Evolutionary conservation across 2,797 vertebrate genomes (phyloP), one percentile per base, ranked within the genome.

Genomic region (Tenualosa thibaudeaui): DNA sequence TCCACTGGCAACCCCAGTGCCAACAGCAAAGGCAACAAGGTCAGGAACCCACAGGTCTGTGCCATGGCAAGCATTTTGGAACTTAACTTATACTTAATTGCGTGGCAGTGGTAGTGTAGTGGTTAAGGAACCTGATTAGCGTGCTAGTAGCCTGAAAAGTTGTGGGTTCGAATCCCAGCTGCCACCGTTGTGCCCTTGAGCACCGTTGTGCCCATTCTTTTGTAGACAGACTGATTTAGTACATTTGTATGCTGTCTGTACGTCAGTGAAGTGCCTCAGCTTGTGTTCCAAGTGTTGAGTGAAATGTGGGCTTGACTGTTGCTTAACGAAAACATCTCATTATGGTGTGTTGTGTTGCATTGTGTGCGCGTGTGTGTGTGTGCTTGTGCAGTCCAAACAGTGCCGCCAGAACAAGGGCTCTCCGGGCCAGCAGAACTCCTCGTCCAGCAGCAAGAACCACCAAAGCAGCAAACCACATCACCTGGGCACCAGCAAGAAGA

Each of bases 1-100:
- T 94, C 95, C 89, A 94, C 95, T 92, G 93, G 94, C 92, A 96
- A 93, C 92, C 91, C 96, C 90, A 89, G 96, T 90, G 94, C 91
- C 91, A 95, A 92, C 95, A 95, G 93, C 94, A 99, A 97, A 93
- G 97, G 97, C 92, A 96, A 95, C 86, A 98, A 99, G 97, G 98
- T 99, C 91, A 86, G 91, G 86, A 87, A 65, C 53, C 53, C 53
- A 13, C 53, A 56, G 5, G 3, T 17, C 3, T 51, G 8, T 8
- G 53, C 15, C 53, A 56, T 17, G 1, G 13, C 53, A 19, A 4
- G 5, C 53, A 56, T 56, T 56, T 56, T 3, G 53, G 53, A 56
- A 56, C 3, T 0, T 19, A 56, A 15, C 12, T 56, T 0, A 17
- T 4, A 19, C 15, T 56, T 17, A 19, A 31, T 31, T 31, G 31